phyloP scores from a whole-genome alignment of 37 sponge, comb jelly and placozoan species.

The Amphimedon queenslandica region DNA sequence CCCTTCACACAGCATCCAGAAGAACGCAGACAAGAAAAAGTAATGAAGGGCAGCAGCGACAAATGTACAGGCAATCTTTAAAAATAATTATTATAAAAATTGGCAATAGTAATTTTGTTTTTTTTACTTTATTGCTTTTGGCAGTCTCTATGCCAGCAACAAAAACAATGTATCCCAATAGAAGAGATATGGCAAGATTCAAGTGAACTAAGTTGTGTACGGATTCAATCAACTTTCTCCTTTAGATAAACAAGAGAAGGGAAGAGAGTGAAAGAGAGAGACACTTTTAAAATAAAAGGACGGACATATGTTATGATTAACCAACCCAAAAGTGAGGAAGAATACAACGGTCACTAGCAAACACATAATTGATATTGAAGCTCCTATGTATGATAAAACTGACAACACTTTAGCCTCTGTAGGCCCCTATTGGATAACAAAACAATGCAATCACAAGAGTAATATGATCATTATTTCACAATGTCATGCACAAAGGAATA shows the following conservation, averaged over 20 bases:
- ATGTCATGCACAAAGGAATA: too few relatives aligned
- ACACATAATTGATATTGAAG: constrained; percentile 51
- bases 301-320: background rate
- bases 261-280: too few relatives aligned
- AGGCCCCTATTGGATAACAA: too few relatives aligned
- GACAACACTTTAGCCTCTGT: constrained; percentile 20
- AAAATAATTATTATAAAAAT: background rate
- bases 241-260: constrained; percentile 1
- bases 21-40: constrained; percentile 40
- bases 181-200: constrained; percentile 47
- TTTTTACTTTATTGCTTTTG: background rate
- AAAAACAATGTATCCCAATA: constrained; percentile 34
- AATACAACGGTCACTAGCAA: constrained; percentile 42
- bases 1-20: constrained; percentile 44
- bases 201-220: constrained; percentile 62
- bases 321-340: constrained; percentile 46
- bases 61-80: constrained; percentile 20
- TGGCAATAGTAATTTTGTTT: background rate
- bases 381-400: constrained; percentile 56
- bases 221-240: constrained; percentile 27
- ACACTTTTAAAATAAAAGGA: background rate
- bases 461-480: too few relatives aligned
- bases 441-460: too few relatives aligned
- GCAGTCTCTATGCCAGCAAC: constrained; percentile 36
- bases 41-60: constrained; percentile 38